These are phyloP conservation scores for Recurvirostra avosetta DNA, from an alignment of 2,113 vertebrate species.

Conservation along the genomic window DNA sequence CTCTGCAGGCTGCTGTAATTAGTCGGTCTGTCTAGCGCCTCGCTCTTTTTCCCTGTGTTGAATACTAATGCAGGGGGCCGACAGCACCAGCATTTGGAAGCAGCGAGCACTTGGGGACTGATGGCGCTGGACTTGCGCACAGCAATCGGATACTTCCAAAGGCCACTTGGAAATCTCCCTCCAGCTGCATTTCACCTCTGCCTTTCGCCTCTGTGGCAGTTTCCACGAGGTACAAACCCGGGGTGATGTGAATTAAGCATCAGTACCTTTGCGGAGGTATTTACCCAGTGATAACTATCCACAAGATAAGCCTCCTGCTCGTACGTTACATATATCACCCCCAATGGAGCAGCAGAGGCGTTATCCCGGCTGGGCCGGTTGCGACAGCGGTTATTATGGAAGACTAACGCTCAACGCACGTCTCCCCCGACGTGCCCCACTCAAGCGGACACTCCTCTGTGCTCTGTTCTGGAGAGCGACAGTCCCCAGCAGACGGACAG, in stretches of 20 bases:
- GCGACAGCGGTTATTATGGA: neutral
- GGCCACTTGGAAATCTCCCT: neutral
- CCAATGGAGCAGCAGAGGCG: fast-evolving
- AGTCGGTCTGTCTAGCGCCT: neutral
- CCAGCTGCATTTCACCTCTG: neutral
- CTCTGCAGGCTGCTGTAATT: slow-evolving; percentile 46
- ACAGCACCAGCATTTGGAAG: neutral
- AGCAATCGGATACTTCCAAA: neutral
- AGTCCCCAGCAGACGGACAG: neutral
- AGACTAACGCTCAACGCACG: fast-evolving
- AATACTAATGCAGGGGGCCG: slow-evolving; percentile 26
- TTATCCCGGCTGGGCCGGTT: neutral
- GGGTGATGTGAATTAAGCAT: fast-evolving
- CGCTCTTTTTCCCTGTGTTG: neutral
- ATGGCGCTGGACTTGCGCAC: neutral
- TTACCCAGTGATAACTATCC: neutral
- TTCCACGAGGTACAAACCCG: fast-evolving
- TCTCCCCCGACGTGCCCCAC: fast-evolving
- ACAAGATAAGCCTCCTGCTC: neutral
- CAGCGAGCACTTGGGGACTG: neutral
- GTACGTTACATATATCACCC: fast-evolving
- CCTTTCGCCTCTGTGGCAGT: fast-evolving
- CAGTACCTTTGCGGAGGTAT: neutral
- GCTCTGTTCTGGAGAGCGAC: neutral
- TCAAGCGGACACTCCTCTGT: neutral